These are phyloP conservation scores for Carassius gibelio DNA, from an alignment of 2,113 vertebrate genomes.

Conservation along the genomic window DNA sequence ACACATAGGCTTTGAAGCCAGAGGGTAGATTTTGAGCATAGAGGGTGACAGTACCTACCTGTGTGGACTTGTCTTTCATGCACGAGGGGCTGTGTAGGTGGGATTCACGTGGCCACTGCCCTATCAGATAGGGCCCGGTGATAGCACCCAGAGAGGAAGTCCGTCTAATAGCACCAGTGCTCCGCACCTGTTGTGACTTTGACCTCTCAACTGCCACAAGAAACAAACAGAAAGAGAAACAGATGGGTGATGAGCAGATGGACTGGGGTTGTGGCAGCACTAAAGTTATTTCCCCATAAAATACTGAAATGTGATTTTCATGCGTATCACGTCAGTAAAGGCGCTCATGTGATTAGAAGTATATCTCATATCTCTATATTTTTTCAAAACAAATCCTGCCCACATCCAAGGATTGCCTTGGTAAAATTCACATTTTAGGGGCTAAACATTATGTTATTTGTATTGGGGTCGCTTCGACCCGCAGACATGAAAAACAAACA, in stretches of 20 bases:
- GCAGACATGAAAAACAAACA: too few species aligned
- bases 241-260: constrained; percentile 5
- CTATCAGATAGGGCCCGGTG: constrained; percentile 91
- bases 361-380: too few species aligned
- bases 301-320: neutral
- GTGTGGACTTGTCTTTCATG: constrained; percentile 93
- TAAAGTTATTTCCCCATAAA: constrained; percentile 1
- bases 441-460: too few species aligned
- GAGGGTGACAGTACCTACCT: constrained; percentile 75
- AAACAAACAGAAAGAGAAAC: constrained; percentile 49
- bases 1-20: constrained; percentile 24
- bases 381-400: too few species aligned
- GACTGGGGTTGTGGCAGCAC: neutral
- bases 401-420: too few species aligned
- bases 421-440: too few species aligned
- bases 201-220: constrained; percentile 82
- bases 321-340: too few species aligned
- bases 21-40: neutral
- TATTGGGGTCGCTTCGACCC: too few species aligned
- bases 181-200: constrained; percentile 83
- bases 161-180: constrained; percentile 80
- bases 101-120: constrained; percentile 90
- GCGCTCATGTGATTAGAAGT: too few species aligned
- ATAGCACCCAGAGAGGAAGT: constrained; percentile 88
- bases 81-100: constrained; percentile 85